These are phyloP conservation scores for Ostrea denselamellosa DNA, from an alignment of 1,140 invertebrate species.

Conservation along the genomic window DNA sequence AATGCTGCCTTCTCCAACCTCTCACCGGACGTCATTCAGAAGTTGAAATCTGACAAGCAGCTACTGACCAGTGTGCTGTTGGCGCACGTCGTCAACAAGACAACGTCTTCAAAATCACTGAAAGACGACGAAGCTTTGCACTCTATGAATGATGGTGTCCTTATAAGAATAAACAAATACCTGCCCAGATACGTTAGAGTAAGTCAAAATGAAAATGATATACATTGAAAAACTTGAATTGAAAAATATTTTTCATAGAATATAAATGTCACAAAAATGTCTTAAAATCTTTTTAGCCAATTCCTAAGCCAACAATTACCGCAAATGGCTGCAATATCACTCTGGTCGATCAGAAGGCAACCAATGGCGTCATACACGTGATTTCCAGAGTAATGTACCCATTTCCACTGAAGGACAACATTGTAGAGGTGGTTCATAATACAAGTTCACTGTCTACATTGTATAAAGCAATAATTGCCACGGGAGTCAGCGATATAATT, in stretches of 20 bases:
- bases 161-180: constrained; percentile 8
- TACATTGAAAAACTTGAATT: no score
- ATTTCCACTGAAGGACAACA: constrained; percentile 62
- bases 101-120: constrained; percentile 49
- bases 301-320: not conserved
- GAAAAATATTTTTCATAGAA: no score
- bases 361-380: constrained; percentile 54
- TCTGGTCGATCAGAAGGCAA: constrained; percentile 47
- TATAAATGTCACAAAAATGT: no score
- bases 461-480: constrained; percentile 52
- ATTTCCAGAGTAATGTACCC: constrained; percentile 55
- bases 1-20: constrained; percentile 87
- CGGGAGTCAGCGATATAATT: constrained; percentile 55
- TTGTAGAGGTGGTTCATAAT: constrained; percentile 66
- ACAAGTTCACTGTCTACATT: constrained; percentile 68
- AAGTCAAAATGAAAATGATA: no score
- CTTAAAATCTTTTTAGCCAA: not conserved
- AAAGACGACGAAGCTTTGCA: constrained; percentile 4
- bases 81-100: constrained; percentile 75
- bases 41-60: constrained; percentile 71
- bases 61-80: constrained; percentile 72
- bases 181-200: not conserved
- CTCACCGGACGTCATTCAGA: constrained; percentile 83
- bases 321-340: constrained; percentile 43
- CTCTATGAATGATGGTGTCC: not conserved